Evolutionary conservation across 2,113 vertebrate genomes (phyloP).

Genomic region (Sciurus niger): DNA sequence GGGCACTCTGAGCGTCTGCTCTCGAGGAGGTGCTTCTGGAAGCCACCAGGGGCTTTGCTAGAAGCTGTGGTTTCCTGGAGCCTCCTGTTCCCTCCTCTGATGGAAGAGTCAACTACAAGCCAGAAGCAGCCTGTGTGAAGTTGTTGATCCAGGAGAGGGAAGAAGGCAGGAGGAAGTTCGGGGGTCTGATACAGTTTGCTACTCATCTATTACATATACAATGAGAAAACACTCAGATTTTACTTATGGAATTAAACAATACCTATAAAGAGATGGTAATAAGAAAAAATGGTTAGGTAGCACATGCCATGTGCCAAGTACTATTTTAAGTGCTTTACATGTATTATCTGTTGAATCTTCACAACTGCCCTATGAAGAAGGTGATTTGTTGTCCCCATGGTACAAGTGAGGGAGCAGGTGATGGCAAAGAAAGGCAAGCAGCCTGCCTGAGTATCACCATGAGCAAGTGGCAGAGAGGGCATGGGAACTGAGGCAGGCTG

Average conservation of each 20-base stretch:
- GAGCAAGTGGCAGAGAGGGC: neutral
- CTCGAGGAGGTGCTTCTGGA: accelerated
- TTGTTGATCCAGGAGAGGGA: neutral
- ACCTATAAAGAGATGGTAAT: neutral
- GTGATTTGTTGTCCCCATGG: neutral
- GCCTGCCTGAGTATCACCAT: too few relatives aligned
- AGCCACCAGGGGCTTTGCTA: neutral
- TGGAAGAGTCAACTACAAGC: neutral
- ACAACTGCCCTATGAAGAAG: neutral
- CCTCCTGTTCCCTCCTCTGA: neutral
- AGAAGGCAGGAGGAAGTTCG: too few relatives aligned
- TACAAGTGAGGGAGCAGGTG: neutral
- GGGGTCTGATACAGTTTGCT: neutral
- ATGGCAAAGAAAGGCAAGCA: neutral
- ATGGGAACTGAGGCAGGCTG: accelerated
- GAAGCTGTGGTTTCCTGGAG: neutral
- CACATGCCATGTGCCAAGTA: neutral
- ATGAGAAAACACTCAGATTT: neutral
- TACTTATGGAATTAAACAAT: neutral
- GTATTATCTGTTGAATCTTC: neutral
- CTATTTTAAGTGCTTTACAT: neutral
- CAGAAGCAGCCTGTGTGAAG: neutral
- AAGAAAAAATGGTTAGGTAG: neutral
- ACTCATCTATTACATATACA: neutral
- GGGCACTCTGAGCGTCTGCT: accelerated